phyloP scores from a whole-genome alignment of 2,888 invertebrate species.

The Phragmatobia fuliginosa region DNA sequence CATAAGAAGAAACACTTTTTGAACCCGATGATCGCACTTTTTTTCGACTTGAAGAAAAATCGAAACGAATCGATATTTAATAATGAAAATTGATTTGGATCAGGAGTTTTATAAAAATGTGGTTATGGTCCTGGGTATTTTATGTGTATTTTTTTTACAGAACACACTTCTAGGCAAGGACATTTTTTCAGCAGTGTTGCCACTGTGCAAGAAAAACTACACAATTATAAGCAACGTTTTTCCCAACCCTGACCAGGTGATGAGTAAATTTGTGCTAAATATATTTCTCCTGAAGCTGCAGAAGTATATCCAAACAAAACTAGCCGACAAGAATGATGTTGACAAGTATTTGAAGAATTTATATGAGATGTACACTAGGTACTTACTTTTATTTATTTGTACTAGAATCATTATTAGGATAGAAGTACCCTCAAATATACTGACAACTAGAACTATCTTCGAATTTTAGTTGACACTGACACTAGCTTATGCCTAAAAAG shows the following conservation, averaged over 20 bases:
- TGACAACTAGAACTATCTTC: too few relatives aligned
- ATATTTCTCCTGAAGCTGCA: slow-evolving; percentile 96
- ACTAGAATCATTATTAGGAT: too few relatives aligned
- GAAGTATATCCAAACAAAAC: slow-evolving; percentile 93
- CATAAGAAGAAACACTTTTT: too few relatives aligned
- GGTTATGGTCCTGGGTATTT: too few relatives aligned
- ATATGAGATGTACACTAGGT: slow-evolving; percentile 96
- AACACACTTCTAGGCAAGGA: slow-evolving; percentile 95
- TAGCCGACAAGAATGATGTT: slow-evolving; percentile 93
- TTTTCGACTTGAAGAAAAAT: too few relatives aligned
- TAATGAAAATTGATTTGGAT: too few relatives aligned
- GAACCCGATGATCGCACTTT: too few relatives aligned
- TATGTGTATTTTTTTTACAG: slow-evolving; percentile 76
- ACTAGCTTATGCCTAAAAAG: too few relatives aligned
- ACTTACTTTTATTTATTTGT: slow-evolving; percentile 39
- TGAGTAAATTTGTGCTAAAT: slow-evolving; percentile 98
- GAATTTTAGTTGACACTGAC: too few relatives aligned
- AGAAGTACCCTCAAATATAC: too few relatives aligned
- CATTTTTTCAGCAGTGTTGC: slow-evolving; percentile 95
- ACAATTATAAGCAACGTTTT: slow-evolving; percentile 95
- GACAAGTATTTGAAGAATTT: slow-evolving; percentile 96
- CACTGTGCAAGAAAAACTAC: slow-evolving; percentile 95
- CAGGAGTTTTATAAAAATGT: too few relatives aligned
- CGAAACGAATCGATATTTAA: too few relatives aligned
- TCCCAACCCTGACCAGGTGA: slow-evolving; percentile 97